phyloP scores from a whole-genome alignment of 1,140 invertebrate species.

The Ptiloglossa arizonensis region DNA sequence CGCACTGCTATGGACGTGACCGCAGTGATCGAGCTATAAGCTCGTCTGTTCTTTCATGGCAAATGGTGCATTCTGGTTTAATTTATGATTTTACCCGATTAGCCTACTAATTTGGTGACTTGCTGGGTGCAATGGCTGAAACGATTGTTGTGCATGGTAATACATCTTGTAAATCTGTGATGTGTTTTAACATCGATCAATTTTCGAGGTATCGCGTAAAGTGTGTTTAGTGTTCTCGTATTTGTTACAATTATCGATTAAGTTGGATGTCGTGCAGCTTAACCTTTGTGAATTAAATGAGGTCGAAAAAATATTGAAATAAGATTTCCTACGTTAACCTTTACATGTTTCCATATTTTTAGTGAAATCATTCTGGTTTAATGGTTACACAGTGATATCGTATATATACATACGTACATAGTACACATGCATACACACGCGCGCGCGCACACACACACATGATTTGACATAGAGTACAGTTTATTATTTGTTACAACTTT shows the following conservation, averaged over 20 bases:
- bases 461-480: neutral
- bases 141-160: conserved; percentile 31
- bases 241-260: neutral
- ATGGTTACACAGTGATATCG: neutral
- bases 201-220: conserved; percentile 12
- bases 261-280: neutral
- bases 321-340: neutral
- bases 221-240: conserved; percentile 26
- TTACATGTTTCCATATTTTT: neutral
- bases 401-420: neutral
- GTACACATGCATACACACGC: no score
- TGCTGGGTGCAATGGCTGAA: conserved; percentile 45
- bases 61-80: conserved; percentile 48
- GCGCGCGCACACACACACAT: no score
- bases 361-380: neutral
- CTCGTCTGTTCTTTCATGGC: conserved; percentile 51
- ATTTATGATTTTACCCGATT: conserved; percentile 28
- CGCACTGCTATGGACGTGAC: conserved; percentile 55
- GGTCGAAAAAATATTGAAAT: neutral
- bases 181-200: neutral
- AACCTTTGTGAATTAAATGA: neutral
- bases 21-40: conserved; percentile 58
- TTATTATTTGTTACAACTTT: neutral
- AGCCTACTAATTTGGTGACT: conserved; percentile 22
- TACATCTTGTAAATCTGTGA: conserved; percentile 10